Base-by-base conservation (phyloP, 2,797 vertebrate species). In the Esox masquinongy region DNA sequence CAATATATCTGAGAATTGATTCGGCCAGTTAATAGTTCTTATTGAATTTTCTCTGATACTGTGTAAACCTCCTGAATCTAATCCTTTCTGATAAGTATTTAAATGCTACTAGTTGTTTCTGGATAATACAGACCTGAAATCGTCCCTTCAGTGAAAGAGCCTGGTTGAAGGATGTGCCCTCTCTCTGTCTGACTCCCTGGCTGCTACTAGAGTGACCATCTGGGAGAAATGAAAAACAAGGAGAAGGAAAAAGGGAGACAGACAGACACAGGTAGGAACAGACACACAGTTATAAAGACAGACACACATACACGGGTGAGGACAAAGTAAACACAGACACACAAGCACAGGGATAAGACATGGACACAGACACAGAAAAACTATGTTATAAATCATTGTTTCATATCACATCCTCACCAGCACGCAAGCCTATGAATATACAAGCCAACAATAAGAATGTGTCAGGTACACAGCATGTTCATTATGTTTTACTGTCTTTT, bases 111-210 rank as follows among this genome's bases (percentile, higher is more conserved):
- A 22, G n/a, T 22, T 59, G 22, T 59, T 24, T 59, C 11, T 15
- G 4, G 59, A 3, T 4, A 47, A 43, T 11, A 77, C 59, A 70
- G 72, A 95, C 94, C 87, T 94, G 93, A 84, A 95, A 95, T 76
- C 93, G 87, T 53, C 94, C 94, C 85, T 89, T 92, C 75, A 74
- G 82, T 29, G 89, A 87, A 70, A 90, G 85, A 50, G 86, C 81
- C 73, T 87, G 88, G 73, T 87, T 85, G 53, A 81, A 15, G 9
- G 84, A 73, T 14, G 78, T 73, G 17, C 16, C 43, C 5, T 88
- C 88, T 39, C 83, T 90, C 43, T 91, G 92, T 75, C 9, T 85
- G 14, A 86, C 53, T n/a, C 79, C 79, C 71, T 90, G 91, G 79
- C 84, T 84, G 84, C 50, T 43, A 70, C 85, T 87, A 70, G 82